phyloP scores from a whole-genome alignment of 2,888 invertebrate genomes.

The Eristalinus sepulchralis region DNA sequence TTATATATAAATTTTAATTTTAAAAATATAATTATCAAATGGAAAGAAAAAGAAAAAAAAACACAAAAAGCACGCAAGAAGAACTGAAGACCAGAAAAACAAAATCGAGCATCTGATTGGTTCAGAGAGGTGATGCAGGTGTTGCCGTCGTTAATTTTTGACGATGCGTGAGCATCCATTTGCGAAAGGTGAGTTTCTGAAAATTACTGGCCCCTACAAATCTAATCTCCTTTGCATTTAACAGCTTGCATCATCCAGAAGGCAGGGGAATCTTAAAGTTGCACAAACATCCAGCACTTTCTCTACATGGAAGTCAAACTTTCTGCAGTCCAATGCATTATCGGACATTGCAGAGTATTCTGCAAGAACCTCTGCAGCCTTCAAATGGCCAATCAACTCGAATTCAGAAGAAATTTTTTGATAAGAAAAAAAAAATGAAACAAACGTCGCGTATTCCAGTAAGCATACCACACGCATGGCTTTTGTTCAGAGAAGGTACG shows the following conservation, averaged over 20 bases:
- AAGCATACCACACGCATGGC: constrained; percentile 10
- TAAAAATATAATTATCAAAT: constrained; percentile 15
- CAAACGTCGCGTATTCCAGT: neutral
- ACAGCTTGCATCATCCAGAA: neutral
- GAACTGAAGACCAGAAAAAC: neutral
- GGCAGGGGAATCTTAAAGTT: neutral
- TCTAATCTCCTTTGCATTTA: neutral
- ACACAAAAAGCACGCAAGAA: neutral
- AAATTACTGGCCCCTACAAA: neutral
- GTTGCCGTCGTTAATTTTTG: neutral
- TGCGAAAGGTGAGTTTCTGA: neutral
- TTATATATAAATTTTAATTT: constrained; percentile 42
- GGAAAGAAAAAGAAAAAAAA: constrained; percentile 1
- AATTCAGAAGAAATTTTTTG: neutral
- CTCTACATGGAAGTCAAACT: too few relatives aligned
- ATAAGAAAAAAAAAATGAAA: neutral
- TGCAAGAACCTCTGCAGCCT: neutral
- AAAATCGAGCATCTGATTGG: neutral
- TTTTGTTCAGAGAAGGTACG: constrained; percentile 20
- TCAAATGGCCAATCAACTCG: neutral
- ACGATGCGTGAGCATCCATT: neutral
- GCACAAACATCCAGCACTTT: neutral
- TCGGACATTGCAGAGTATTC: neutral
- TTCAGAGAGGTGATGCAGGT: neutral
- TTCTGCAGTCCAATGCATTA: too few relatives aligned